Base-by-base conservation (phyloP, 2,797 vertebrate species). In the Odontamblyopus rebecca region DNA sequence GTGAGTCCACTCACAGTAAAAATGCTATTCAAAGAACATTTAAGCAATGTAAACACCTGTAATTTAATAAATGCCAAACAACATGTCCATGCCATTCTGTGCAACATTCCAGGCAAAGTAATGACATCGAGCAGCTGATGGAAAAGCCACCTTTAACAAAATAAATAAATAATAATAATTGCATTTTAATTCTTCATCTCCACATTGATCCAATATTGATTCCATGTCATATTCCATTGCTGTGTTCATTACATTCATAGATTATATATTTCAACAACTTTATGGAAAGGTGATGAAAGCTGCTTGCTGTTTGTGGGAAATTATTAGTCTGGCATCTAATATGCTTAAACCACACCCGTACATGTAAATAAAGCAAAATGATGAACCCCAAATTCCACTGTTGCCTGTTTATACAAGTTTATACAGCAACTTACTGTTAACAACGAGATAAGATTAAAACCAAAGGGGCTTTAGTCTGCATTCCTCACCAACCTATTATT, bases 361-460 rank as follows among this genome's bases (percentile, higher is more conserved):
- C 53, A 44, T 23, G 27, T 56, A 59, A 57, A 69, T 41, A 60
- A 69, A 60, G 67, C 54, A 44, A 69, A 69, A 26, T 12, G 35
- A 44, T 60, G 38, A 60, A 69, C 67, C 35, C 60, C 54, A 69
- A 60, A 69, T 69, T 69, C 38, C 56, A 69, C 29, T 69, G 56
- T 44, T 44, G 67, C 67, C 56, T 69, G 67, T 69, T 69, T 69
- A 69, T 69, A 60, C 67, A 69, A 44, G 67, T 35, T 38, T 38
- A 69, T 48, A 29, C 56, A 11, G 56, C 38, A 57, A 69, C 56
- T 59, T 69, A 69, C 30, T 59, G 67, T 68, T 59, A 57, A 38
- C 57, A 32, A 60, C 29, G 12, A 44, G 67, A 50, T 67, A 72
- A 66, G 61, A 56, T 57, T 72, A 38, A 61, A 53, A 70, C 29